Evolutionary conservation across 2,888 invertebrate genomes (phyloP).

Genomic region (Tenthredo mesomela): DNA sequence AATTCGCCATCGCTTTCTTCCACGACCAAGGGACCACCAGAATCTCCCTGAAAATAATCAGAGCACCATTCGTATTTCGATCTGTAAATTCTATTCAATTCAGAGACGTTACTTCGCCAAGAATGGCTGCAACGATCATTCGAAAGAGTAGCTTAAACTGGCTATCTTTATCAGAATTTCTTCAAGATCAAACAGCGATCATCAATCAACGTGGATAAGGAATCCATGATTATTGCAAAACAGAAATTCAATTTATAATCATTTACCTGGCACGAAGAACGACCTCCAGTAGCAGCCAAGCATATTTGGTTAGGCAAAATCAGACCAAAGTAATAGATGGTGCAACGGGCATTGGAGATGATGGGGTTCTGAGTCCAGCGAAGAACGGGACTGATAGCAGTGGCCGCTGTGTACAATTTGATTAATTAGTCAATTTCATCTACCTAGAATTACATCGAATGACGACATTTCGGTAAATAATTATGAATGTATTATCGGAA

Average conservation of each 20-base stretch:
- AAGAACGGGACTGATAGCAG: slow-evolving; percentile 69
- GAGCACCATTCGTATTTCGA: background rate
- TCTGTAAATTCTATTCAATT: background rate
- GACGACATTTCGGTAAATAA: background rate
- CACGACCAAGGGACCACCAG: slow-evolving; percentile 68
- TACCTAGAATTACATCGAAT: background rate
- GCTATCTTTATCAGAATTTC: background rate
- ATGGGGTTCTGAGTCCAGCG: slow-evolving; percentile 69
- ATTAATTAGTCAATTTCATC: background rate
- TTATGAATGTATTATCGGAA: background rate
- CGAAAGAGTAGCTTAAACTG: background rate
- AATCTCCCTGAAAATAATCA: slow-evolving; percentile 66
- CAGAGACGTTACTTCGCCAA: background rate
- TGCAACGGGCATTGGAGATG: background rate
- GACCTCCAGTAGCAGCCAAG: background rate
- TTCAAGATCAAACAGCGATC: background rate
- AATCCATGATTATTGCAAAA: background rate
- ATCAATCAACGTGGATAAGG: background rate
- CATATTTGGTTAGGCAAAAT: background rate
- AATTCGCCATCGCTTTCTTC: slow-evolving; percentile 51
- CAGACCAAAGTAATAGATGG: background rate
- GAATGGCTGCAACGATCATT: background rate
- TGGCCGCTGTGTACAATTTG: background rate
- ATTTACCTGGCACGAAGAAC: background rate
- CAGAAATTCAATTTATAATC: background rate